Evolutionary conservation across 2,888 invertebrate genomes (phyloP).

Genomic region (Epistrophe grossulariae): DNA sequence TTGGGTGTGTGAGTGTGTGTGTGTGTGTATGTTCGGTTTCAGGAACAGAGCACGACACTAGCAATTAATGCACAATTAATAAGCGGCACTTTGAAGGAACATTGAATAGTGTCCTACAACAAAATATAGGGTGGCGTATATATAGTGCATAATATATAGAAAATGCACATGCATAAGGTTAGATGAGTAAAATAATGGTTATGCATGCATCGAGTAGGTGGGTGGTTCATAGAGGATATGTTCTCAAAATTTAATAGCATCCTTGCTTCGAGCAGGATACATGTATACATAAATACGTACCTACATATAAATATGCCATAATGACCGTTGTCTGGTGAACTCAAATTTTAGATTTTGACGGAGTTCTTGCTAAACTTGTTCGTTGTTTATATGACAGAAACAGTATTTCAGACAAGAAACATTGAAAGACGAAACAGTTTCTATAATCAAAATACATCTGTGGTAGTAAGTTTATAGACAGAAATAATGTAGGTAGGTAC

Average conservation of each 20-base stretch:
- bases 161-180: neutral
- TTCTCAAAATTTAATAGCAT: constrained; percentile 9
- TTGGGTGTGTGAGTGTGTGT: neutral
- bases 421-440: neutral
- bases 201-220: neutral
- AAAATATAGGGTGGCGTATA: neutral
- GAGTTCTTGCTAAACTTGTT: neutral
- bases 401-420: constrained; percentile 16
- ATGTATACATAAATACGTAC: neutral
- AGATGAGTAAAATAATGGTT: neutral
- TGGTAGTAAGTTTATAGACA: too few species aligned
- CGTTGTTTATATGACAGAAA: neutral
- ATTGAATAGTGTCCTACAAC: neutral
- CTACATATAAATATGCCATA: neutral
- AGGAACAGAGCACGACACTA: constrained; percentile 23
- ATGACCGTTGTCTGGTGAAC: neutral
- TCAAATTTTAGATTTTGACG: neutral
- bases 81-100: constrained; percentile 46
- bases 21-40: neutral
- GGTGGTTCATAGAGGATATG: constrained; percentile 5
- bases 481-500: too few species aligned
- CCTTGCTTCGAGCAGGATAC: neutral
- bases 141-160: too few species aligned
- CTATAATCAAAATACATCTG: too few species aligned
- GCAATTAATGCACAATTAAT: constrained; percentile 66